phyloP scores from a whole-genome alignment of 2,113 vertebrate genomes.

The Riparia riparia region DNA sequence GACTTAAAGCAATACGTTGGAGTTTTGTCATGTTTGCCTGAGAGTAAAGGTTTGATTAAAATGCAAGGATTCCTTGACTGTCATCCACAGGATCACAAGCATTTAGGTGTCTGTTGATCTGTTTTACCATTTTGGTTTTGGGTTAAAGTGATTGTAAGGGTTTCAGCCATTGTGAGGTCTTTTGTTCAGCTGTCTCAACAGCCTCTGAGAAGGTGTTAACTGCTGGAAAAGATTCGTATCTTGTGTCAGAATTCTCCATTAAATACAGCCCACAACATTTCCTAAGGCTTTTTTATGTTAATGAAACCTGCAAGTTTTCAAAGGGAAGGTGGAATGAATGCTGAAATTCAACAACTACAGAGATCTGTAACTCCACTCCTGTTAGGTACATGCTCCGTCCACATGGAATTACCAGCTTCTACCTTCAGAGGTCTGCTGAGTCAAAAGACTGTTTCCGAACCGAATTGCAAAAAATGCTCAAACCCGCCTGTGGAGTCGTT shows the following conservation, averaged over 20 bases:
- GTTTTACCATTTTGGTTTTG: neutral
- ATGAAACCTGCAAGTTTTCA: slow-evolving; percentile 21
- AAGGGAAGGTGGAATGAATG: neutral
- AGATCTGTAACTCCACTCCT: neutral
- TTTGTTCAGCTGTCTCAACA: neutral
- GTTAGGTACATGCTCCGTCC: neutral
- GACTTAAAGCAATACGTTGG: neutral
- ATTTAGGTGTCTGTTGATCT: neutral
- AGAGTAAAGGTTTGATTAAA: neutral
- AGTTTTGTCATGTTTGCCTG: neutral
- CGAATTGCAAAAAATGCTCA: neutral
- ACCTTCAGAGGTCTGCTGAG: neutral
- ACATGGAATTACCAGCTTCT: neutral
- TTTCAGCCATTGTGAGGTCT: neutral
- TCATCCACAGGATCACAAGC: neutral
- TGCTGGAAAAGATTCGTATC: slow-evolving; percentile 15
- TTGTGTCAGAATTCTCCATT: neutral
- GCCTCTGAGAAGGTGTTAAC: neutral
- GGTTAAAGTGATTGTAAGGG: neutral
- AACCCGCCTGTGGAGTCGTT: neutral
- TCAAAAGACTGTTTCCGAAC: neutral
- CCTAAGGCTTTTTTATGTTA: slow-evolving; percentile 38
- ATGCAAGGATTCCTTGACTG: neutral
- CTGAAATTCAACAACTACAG: neutral
- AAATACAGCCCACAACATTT: slow-evolving; percentile 29